Evolutionary conservation across 2,797 vertebrate species (phyloP), one percentile per base, ranked within the genome.

Genomic region (Melanotaenia trifasciata): DNA sequence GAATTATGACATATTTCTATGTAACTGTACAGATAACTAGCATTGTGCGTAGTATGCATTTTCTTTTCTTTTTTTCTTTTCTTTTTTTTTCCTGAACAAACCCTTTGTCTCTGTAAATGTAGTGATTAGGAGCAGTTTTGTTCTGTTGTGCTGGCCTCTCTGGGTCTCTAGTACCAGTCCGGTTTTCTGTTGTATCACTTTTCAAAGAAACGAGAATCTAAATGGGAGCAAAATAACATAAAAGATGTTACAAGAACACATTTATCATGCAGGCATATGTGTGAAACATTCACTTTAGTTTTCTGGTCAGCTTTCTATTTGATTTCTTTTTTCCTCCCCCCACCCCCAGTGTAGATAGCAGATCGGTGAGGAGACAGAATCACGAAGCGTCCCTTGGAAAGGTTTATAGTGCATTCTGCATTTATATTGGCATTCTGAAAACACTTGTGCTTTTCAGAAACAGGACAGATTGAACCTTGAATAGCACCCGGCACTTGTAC

Each of bases 11-110:
- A 95, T 94, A 95, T 97, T 98, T 97, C 96, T 97, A 97, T 98
- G 96, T 99, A 96, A 94, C 94, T 99, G 97, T 99, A 98, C 97
- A 99, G 97, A 96, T 96, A 97, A 97, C 95, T 97, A 98, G 97
- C 97, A 96, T 96, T 96, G 96, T 96, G 97, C 96, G 97, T 96
- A 96, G 95, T 96, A 96, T 94, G 96, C 96, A 96, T 97, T 91
- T 75, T 78, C 36, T 43, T 43, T 43, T 10, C 33, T 35, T 32
- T 35, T 58, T 33, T 40, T 58, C 13, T 67, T 56, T 56, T 40
- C 24, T 22, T 30, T 30, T 56, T 56, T 93, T 94, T 95, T 98
- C 96, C 93, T 87, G 92, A 94, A 94, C 95, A 93, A 96, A 96
- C 92, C 94, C 72, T 89, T 95, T 94, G 96, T 97, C 96, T 96